phyloP scores from a whole-genome alignment of 1,140 invertebrate species.

The Belonocnema kinseyi region DNA sequence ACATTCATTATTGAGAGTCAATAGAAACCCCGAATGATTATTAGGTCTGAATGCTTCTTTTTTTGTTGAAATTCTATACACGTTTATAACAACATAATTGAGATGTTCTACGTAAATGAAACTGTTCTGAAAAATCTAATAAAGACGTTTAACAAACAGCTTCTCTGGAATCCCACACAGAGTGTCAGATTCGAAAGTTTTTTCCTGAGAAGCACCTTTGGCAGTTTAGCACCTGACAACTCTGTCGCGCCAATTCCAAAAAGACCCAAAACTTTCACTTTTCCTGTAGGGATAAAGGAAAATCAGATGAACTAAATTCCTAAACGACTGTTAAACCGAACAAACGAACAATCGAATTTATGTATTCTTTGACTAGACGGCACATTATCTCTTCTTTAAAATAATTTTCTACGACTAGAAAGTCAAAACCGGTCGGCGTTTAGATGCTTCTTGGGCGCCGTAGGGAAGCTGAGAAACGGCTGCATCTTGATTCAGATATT shows the following conservation, averaged over 20 bases:
- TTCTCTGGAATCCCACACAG: neutral
- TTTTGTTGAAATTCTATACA: too few species aligned
- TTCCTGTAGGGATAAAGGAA: neutral
- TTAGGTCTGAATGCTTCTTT: too few species aligned
- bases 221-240: neutral
- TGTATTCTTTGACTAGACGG: neutral
- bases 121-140: conserved; percentile 1
- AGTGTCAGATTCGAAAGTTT: conserved; percentile 3
- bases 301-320: conserved; percentile 5
- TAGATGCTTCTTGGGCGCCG: neutral
- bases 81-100: neutral
- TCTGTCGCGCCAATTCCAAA: conserved; percentile 4
- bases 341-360: neutral
- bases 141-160: neutral
- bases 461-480: too few species aligned
- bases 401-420: neutral
- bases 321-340: neutral
- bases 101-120: neutral
- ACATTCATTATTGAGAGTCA: too few species aligned
- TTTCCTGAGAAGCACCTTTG: neutral
- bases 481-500: neutral
- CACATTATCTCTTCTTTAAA: neutral
- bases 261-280: conserved; percentile 9
- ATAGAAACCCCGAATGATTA: too few species aligned
- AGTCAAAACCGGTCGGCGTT: neutral